Base-by-base conservation (phyloP, 2,797 vertebrate species). In the Oreonectes daqikongensis region DNA sequence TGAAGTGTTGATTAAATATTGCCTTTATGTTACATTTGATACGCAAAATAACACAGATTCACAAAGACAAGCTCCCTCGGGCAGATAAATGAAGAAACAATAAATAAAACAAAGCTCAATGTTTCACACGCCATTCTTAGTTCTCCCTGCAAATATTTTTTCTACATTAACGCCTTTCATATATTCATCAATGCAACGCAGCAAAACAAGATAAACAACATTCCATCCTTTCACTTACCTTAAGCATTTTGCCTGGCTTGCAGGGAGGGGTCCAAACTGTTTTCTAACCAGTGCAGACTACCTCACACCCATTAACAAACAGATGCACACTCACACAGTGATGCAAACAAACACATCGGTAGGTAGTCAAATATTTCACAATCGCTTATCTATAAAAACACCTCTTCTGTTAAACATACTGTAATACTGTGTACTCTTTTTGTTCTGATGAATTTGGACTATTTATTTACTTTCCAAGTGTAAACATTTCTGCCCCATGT, bases 131-230 rank as follows among this genome's bases (percentile, higher is more conserved):
- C 60, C 60, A 66, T 18, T 24, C 35, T 48, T 20, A 15, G n/a
- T 68, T 24, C 57, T 52, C 5, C 17, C 48, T 38, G 2, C 17
- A 60, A 63, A 74, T 44, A 26, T 57, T 79, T 72, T 65, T 40
- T 69, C 17, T 46, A 42, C 59, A 67, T 77, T 67, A 73, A 42
- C 14, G 32, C 67, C 55, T 80, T 77, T 32, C n/a, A 73, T 70
- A 79, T 77, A 69, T 79, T 72, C 75, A 72, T 59, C 50, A 61
- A 60, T 28, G 46, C 63, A 74, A 71, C n/a, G 32, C 22, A 32
- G 69, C 17, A 15, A 68, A 84, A 77, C 82, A 35, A 71, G 82
- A 81, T n/a, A 50, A 77, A 35, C 74, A 5, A 15, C 82, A 84
- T 84, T 84, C 82, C 69, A 52, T 53, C 48, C 42, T 79, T 81